These are phyloP conservation scores for Hymenochirus boettgeri DNA, from an alignment of 2,113 vertebrate genomes.

Conservation along the genomic window DNA sequence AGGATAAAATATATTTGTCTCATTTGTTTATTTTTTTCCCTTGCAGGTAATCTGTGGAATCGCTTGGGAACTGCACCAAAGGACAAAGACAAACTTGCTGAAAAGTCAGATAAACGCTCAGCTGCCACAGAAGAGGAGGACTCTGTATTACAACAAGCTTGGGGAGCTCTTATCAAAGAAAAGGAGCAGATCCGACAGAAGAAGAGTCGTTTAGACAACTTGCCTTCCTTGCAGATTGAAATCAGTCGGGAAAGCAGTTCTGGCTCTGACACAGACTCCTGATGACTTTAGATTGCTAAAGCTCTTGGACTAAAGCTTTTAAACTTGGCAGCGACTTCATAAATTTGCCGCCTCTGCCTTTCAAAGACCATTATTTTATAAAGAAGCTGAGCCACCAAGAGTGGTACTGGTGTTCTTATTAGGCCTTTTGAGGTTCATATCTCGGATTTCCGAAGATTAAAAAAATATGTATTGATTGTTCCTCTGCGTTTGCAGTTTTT, in stretches of 20 bases:
- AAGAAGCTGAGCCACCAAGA: conserved; percentile 14
- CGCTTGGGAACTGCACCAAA: conserved; percentile 77
- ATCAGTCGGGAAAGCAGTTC: conserved; percentile 96
- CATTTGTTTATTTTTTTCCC: too few species aligned
- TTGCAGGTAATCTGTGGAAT: conserved; percentile 83
- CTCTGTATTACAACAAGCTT: conserved; percentile 84
- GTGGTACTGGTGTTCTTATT: conserved; percentile 26
- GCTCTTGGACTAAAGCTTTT: conserved; percentile 47
- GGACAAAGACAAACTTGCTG: conserved; percentile 62
- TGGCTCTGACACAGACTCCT: conserved; percentile 85
- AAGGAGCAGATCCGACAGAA: conserved; percentile 87
- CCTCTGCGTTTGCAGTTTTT: conserved; percentile 11
- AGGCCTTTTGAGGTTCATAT: conserved; percentile 14
- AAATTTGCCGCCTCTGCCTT: conserved; percentile 35
- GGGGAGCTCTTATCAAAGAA: conserved; percentile 94
- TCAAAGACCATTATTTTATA: conserved; percentile 32
- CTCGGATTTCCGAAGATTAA: conserved; percentile 8
- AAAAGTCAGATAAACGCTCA: conserved; percentile 56
- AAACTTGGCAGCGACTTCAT: conserved; percentile 53
- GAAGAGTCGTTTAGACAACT: conserved; percentile 90
- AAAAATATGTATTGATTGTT: conserved; percentile 13
- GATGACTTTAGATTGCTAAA: conserved; percentile 52
- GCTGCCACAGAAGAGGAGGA: conserved; percentile 78
- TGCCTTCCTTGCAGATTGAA: conserved; percentile 94
- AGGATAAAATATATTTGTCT: too few species aligned